Evolutionary conservation across 2,888 invertebrate genomes (phyloP).

Genomic region (Chalcosyrphus nemorum): DNA sequence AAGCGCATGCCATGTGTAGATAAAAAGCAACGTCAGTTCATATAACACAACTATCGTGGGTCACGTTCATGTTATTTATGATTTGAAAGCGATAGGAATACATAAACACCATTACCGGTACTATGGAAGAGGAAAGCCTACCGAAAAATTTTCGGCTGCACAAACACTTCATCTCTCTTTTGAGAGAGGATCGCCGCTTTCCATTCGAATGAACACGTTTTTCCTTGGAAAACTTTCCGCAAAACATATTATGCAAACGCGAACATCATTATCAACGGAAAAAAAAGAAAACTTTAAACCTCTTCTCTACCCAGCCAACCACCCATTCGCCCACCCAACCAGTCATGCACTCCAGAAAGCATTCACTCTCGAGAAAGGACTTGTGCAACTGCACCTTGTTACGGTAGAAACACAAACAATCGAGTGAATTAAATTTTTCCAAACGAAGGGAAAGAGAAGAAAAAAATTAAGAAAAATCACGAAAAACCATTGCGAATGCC

Average conservation of each 20-base stretch:
- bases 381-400: slow-evolving; percentile 28
- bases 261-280: slow-evolving; percentile 39
- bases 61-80: slow-evolving; percentile 56
- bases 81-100: slow-evolving; percentile 43
- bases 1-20: not conserved
- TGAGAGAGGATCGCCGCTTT: slow-evolving; percentile 5
- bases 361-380: slow-evolving; percentile 19
- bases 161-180: not conserved
- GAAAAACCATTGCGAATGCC: slow-evolving; percentile 12
- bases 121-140: not conserved
- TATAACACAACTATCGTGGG: slow-evolving; percentile 49
- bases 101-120: slow-evolving; percentile 20
- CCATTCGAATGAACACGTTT: slow-evolving; percentile 21
- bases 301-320: too few relatives aligned
- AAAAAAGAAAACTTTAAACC: not conserved
- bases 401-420: not conserved
- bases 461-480: not conserved
- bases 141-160: not conserved
- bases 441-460: not conserved
- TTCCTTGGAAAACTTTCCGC: slow-evolving; percentile 9
- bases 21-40: slow-evolving; percentile 31
- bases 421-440: not conserved
- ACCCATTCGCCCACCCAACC: too few relatives aligned
- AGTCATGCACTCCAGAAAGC: not conserved
- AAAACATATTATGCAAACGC: slow-evolving; percentile 47